phyloP scores from a whole-genome alignment of 1,140 invertebrate genomes.

The Lepidurus arcticus region DNA sequence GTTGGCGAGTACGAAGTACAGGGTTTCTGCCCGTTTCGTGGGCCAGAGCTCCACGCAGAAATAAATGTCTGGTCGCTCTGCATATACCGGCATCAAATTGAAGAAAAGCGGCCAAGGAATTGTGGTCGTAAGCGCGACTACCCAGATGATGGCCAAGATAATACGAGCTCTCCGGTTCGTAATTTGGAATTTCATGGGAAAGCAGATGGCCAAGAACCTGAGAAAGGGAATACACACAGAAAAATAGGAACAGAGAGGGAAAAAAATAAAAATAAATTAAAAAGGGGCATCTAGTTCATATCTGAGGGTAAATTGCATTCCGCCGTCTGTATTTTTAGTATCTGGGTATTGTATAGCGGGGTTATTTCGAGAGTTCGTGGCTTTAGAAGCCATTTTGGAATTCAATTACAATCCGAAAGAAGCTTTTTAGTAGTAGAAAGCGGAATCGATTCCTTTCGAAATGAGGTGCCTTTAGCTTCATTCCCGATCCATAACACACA shows the following conservation, averaged over 20 bases:
- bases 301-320: no score
- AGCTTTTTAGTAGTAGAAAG: no score
- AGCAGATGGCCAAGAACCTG: conserved; percentile 93
- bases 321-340: no score
- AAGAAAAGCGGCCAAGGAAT: conserved; percentile 87
- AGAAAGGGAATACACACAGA: conserved; percentile 46
- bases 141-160: conserved; percentile 88
- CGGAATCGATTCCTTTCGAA: no score
- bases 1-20: conserved; percentile 85
- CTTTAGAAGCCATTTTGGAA: no score
- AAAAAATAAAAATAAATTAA: neutral
- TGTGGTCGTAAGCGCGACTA: conserved; percentile 72
- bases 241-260: neutral
- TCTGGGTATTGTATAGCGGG: no score
- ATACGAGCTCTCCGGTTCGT: conserved; percentile 73
- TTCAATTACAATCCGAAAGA: no score
- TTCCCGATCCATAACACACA: no score
- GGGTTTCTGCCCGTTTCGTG: conserved; percentile 63
- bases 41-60: conserved; percentile 83
- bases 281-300: neutral
- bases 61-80: conserved; percentile 45
- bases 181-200: conserved; percentile 84
- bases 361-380: no score
- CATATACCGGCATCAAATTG: conserved; percentile 61
- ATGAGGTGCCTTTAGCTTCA: no score